Evolutionary conservation across 2,888 invertebrate genomes (phyloP).

Genomic region (Aspidiotus rigidus): DNA sequence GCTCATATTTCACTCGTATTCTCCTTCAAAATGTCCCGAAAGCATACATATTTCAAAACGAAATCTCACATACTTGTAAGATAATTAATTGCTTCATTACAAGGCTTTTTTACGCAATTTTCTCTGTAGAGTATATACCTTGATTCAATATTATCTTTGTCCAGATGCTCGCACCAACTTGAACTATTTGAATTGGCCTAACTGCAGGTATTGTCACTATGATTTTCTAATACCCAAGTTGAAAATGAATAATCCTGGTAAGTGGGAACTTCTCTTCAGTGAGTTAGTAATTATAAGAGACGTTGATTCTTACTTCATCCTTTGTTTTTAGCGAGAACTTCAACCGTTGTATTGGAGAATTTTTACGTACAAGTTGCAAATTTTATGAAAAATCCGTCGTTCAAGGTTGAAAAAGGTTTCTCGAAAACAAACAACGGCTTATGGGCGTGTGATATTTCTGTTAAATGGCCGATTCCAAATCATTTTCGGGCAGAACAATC

Average conservation of each 20-base stretch:
- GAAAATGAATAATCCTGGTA: slow-evolving; percentile 15
- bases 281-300: too few relatives aligned
- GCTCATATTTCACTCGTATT: background rate
- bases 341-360: slow-evolving; percentile 24
- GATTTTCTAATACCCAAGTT: background rate
- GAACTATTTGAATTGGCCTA: background rate
- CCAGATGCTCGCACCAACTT: background rate
- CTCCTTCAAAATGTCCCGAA: background rate
- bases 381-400: slow-evolving; percentile 13
- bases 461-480: slow-evolving; percentile 35
- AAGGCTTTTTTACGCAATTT: background rate
- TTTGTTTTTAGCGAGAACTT: slow-evolving; percentile 19
- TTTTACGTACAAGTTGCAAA: slow-evolving; percentile 29
- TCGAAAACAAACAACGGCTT: slow-evolving; percentile 24
- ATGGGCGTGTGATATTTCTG: slow-evolving; percentile 35
- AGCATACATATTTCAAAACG: background rate
- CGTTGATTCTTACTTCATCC: background rate
- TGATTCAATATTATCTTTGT: background rate
- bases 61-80: background rate
- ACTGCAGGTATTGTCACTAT: background rate
- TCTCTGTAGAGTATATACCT: background rate
- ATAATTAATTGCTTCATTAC: background rate
- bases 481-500: slow-evolving; percentile 32
- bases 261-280: background rate
- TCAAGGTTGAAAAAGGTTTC: slow-evolving; percentile 27